Percentiles rank a stretch among this genome's conserved stretches.
Conservation (phyloP, 30 jellyfish, hydroid and myxozoan genomes). For the Cassiopea xamachana region DNA sequence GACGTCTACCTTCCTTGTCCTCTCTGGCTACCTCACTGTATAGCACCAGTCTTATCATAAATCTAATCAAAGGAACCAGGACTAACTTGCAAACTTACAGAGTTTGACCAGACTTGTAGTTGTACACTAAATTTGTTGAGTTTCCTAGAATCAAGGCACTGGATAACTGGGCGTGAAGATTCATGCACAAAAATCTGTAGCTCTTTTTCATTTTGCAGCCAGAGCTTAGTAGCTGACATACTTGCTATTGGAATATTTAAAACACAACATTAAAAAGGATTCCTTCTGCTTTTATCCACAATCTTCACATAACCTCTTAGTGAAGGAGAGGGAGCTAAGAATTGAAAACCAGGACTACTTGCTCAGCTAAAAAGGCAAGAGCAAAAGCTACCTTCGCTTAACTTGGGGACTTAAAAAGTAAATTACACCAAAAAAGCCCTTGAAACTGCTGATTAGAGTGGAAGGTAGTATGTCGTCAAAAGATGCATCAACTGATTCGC, state of each 20-base stretch:
- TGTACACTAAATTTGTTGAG: not conserved
- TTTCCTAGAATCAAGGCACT: not conserved
- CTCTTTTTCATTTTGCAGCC: conserved; percentile 1
- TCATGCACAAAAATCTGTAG: conserved; percentile 27
- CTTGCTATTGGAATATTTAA: no score
- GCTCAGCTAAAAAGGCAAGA: not conserved
- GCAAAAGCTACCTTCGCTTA: no score
- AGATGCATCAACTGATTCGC: not conserved
- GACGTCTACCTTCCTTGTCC: no score
- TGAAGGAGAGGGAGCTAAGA: not conserved
- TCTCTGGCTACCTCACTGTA: no score
- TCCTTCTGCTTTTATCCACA: not conserved
- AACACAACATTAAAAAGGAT: no score
- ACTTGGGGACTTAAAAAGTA: no score
- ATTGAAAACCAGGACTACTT: not conserved
- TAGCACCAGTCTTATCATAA: no score
- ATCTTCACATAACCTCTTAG: not conserved
- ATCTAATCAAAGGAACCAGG: no score
- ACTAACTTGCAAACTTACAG: no score
- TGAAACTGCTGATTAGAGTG: no score
- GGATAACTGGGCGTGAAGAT: not conserved
- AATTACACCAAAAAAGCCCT: no score
- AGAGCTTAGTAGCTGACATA: not conserved
- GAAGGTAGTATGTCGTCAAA: not conserved
- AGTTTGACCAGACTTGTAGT: not conserved